phyloP scores from a whole-genome alignment of 1,140 invertebrate genomes.

The Drosophila pachea region DNA sequence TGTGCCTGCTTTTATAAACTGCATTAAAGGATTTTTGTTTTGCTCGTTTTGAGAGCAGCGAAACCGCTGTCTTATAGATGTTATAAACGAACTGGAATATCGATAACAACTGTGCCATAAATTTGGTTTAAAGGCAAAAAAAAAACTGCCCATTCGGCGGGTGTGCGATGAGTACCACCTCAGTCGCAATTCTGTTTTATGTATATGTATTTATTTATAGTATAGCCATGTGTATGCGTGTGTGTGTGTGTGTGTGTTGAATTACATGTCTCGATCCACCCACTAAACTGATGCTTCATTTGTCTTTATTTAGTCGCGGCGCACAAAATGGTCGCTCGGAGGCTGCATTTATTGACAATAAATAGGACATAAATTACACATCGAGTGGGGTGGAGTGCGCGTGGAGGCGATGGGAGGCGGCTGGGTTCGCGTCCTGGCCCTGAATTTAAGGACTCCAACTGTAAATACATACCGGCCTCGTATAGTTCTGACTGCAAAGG shows the following conservation, averaged over 20 bases:
- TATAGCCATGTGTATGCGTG: neutral
- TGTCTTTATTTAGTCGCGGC: conserved; percentile 69
- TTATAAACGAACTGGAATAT: conserved; percentile 19
- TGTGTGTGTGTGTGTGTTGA: conserved; percentile 5
- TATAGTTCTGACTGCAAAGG: conserved; percentile 17
- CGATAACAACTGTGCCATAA: conserved; percentile 37
- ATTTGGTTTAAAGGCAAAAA: conserved; percentile 24
- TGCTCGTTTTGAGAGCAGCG: too few species aligned
- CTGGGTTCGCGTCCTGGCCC: neutral
- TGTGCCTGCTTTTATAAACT: too few species aligned
- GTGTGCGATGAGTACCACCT: conserved; percentile 41
- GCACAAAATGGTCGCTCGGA: conserved; percentile 70
- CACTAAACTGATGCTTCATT: conserved; percentile 67
- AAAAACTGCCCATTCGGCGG: conserved; percentile 35
- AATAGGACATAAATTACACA: conserved; percentile 71
- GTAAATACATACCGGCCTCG: neutral
- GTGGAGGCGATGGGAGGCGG: neutral
- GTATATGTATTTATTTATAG: too few species aligned
- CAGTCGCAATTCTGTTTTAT: neutral
- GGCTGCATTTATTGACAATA: conserved; percentile 76
- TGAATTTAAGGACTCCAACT: conserved; percentile 21
- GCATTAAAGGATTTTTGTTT: too few species aligned
- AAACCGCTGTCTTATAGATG: conserved; percentile 17
- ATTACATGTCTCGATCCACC: conserved; percentile 34
- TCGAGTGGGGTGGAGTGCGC: conserved; percentile 10